Base-by-base conservation (phyloP, 2,888 invertebrate species). In the Macropis europaea region DNA sequence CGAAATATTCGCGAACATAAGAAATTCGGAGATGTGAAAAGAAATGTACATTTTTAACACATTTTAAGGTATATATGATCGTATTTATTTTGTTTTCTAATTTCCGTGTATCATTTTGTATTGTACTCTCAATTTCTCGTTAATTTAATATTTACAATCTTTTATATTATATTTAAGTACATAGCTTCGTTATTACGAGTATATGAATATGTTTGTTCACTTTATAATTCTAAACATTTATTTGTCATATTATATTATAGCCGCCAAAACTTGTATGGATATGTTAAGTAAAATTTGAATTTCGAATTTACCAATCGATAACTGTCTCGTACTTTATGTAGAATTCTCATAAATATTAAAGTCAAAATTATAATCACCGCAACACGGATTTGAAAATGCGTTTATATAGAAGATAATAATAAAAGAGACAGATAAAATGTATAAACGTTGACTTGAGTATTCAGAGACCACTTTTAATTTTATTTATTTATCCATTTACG, bases 291-390 rank as follows among this genome's bases (percentile, higher is more conserved):
- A 11, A n/a, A 54, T 32, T 62, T 63, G 0, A 68, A 50, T 50
- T 60, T 68, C 3, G 28, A 54, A 54, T 36, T 28, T n/a, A 34
- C 32, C 11, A 52, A 57, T 42, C 26, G 3, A 64, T 4, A 4
- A 48, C 15, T 45, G 30, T 15, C 22, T 42, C 24, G 15, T 24
- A 11, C 15, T n/a, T 9, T 7, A 24, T n/a, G 47, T 17, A 22
- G 11, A 38, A 30, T 42, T 38, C 40, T n/a, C 3, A n/a, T n/a
- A n/a, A n/a, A 15, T 24, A n/a, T 19, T 7, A 11, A 9, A 40
- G 11, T 17, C 4, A 3, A 50, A 9, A n/a, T 26, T 38, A 22
- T 7, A 24, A 22, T 36, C 11, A 32, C 15, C 11, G 11, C 2
- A 32, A n/a, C 7, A 32, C n/a, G 19, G 1, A 48, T n/a, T 32